These are phyloP conservation scores for Cyanoderma ruficeps DNA, from an alignment of 2,113 vertebrate species.

Conservation along the genomic window DNA sequence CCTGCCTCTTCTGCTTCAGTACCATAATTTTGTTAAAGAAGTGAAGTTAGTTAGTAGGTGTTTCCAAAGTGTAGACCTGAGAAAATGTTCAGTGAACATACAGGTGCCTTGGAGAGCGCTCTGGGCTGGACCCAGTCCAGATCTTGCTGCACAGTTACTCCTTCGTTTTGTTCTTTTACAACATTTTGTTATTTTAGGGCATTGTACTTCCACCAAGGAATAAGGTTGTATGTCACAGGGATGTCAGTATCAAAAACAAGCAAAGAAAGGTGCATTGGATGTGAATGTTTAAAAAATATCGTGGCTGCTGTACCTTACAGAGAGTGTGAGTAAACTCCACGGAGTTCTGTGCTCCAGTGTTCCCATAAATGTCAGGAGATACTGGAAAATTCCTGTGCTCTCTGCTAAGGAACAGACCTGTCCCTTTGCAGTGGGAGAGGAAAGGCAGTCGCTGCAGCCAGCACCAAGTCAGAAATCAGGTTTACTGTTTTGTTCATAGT, in stretches of 20 bases:
- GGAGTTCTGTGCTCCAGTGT: not conserved
- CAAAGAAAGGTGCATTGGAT: not conserved
- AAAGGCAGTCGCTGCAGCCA: not conserved
- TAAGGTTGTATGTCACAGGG: not conserved
- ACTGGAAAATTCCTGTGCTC: not conserved
- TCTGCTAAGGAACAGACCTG: not conserved
- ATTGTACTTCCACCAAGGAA: not conserved
- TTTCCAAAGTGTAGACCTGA: not conserved
- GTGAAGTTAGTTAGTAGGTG: not conserved
- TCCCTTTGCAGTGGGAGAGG: not conserved
- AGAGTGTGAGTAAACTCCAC: not conserved
- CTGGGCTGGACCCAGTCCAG: not conserved
- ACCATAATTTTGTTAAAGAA: not conserved
- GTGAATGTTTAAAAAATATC: not conserved
- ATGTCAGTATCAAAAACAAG: not conserved
- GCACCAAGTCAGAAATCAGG: not conserved
- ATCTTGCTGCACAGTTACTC: not conserved
- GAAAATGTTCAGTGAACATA: not conserved
- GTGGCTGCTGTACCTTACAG: not conserved
- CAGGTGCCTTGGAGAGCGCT: not conserved
- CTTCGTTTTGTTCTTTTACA: not conserved
- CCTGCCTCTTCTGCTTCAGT: not conserved
- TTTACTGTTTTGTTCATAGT: not conserved
- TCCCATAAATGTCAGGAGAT: rapidly evolving
- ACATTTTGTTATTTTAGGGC: not conserved